A percentile compares a stretch with the other conserved stretches of the same genome.
These are phyloP conservation scores for Nebria ingens DNA, from an alignment of 1,140 invertebrate species.

Conservation along the genomic window DNA sequence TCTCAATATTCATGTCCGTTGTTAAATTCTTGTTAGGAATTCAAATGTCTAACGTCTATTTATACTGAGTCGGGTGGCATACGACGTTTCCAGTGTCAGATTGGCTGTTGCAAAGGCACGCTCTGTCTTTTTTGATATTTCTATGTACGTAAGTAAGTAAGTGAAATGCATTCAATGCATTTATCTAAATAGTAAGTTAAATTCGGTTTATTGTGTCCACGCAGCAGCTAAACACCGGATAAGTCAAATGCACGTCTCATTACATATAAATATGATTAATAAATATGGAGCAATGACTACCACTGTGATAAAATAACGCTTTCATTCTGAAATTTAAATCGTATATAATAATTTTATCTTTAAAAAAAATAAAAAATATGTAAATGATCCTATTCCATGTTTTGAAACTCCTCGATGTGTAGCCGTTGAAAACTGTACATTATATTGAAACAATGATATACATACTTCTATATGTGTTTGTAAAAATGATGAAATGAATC, in stretches of 20 bases:
- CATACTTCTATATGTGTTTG: constrained; percentile 10
- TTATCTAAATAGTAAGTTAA: too few relatives aligned
- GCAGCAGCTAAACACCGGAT: too few relatives aligned
- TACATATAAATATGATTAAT: constrained; percentile 19
- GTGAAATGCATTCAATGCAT: too few relatives aligned
- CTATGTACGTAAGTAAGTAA: not conserved
- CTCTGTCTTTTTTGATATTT: not conserved
- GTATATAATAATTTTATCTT: constrained; percentile 27
- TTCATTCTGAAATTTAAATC: constrained; percentile 33
- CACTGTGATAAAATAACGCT: constrained; percentile 37
- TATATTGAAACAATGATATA: constrained; percentile 11
- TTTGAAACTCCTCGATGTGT: constrained; percentile 26
- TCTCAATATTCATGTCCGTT: constrained; percentile 5
- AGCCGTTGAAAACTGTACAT: constrained; percentile 15
- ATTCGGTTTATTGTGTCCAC: too few relatives aligned
- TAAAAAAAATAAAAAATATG: too few relatives aligned
- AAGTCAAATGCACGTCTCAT: not conserved
- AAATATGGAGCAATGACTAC: constrained; percentile 37
- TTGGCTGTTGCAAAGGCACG: not conserved
- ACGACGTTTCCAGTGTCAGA: not conserved
- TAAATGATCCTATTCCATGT: constrained; percentile 24
- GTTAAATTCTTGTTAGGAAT: constrained; percentile 8
- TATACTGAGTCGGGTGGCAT: not conserved
- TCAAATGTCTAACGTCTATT: constrained; percentile 8
- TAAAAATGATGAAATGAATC: constrained; percentile 13